A percentile compares a stretch with the other conserved stretches of the same genome.
Conservation (phyloP, 2,888 invertebrate genomes). For the Rhingia campestris region DNA sequence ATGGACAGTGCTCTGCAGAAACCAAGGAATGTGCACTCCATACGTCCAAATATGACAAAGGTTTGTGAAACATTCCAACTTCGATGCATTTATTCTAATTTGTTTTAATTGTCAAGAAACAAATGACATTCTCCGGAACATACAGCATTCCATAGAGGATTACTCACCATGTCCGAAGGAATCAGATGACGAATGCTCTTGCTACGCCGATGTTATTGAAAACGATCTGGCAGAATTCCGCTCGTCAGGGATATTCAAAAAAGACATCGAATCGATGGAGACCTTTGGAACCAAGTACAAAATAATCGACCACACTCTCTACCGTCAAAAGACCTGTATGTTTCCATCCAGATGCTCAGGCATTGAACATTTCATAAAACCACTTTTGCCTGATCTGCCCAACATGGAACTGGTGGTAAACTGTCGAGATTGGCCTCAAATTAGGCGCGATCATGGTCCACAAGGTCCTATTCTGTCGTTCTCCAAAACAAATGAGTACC, state of each 20-base stretch:
- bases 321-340: slow-evolving; percentile 92
- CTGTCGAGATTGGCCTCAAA: slow-evolving; percentile 96
- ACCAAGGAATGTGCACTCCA: slow-evolving; percentile 73
- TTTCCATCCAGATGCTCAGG: slow-evolving; percentile 96
- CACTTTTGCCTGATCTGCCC: slow-evolving; percentile 87
- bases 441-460: slow-evolving; percentile 83
- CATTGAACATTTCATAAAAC: slow-evolving; percentile 92
- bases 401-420: slow-evolving; percentile 94
- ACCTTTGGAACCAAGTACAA: slow-evolving; percentile 90
- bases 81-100: neutral
- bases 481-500: slow-evolving; percentile 92
- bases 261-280: slow-evolving; percentile 85
- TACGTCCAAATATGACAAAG: slow-evolving; percentile 30
- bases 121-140: slow-evolving; percentile 81
- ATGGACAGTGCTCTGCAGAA: slow-evolving; percentile 45
- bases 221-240: slow-evolving; percentile 88
- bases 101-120: slow-evolving; percentile 67
- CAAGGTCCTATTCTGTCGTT: slow-evolving; percentile 96
- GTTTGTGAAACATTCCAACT: slow-evolving; percentile 1
- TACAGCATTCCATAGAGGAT: slow-evolving; percentile 83
- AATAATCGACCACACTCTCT: slow-evolving; percentile 91
- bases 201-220: slow-evolving; percentile 86
- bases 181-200: slow-evolving; percentile 84
- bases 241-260: slow-evolving; percentile 87
- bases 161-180: slow-evolving; percentile 85